Evolutionary conservation across 2,113 vertebrate genomes (phyloP).

Genomic region (Camarhynchus parvulus): DNA sequence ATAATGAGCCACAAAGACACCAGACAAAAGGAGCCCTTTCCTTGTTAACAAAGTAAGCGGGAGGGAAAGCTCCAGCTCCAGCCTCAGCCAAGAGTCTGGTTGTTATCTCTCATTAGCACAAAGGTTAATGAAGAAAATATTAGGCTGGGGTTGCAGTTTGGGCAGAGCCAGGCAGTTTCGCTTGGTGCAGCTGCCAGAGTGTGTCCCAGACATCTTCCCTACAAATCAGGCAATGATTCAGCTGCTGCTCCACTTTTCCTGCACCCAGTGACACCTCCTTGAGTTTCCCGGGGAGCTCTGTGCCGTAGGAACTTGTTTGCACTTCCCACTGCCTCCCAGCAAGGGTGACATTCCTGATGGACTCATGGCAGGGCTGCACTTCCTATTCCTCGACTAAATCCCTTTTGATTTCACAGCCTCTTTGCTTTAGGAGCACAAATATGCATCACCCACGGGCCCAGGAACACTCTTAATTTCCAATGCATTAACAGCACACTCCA

Average conservation of each 20-base stretch:
- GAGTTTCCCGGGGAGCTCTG: background rate
- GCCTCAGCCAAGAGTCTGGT: background rate
- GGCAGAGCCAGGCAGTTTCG: background rate
- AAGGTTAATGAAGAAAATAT: background rate
- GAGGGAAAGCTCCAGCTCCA: background rate
- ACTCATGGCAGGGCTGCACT: background rate
- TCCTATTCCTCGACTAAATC: background rate
- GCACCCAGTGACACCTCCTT: background rate
- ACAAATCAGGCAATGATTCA: background rate
- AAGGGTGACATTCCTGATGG: background rate
- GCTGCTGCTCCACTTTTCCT: background rate
- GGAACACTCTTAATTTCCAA: constrained; percentile 2
- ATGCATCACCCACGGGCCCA: background rate
- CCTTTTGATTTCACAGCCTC: background rate
- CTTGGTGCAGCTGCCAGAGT: background rate
- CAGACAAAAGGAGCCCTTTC: background rate
- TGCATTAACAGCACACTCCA: constrained; percentile 14
- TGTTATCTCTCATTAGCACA: background rate
- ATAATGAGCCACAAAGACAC: background rate
- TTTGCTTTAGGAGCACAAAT: background rate
- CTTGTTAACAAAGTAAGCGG: background rate
- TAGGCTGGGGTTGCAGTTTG: background rate
- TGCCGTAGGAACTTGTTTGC: background rate
- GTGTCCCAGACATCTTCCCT: background rate
- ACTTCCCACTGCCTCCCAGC: background rate